Evolutionary conservation across 1,140 invertebrate species (phyloP), one percentile per base, ranked within the genome.

Genomic region (Ceratina australensis): DNA sequence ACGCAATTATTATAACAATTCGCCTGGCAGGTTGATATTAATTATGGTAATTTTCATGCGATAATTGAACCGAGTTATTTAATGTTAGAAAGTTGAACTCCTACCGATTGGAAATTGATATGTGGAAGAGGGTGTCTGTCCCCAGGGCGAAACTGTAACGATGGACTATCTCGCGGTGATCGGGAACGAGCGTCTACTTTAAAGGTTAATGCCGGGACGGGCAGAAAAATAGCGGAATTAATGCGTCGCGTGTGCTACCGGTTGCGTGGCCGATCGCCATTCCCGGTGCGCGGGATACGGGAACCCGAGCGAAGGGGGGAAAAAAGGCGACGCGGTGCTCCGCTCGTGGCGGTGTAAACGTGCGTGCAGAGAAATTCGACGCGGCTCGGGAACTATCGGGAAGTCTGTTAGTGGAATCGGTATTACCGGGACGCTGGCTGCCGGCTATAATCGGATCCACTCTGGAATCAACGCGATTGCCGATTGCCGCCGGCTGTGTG

Each of bases 221-320:
- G 15, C 33, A 50, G 73, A 78, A 85, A 84, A 85, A 84, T 85
- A 50, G 57, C 22, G 64, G 75, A 74, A 85, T 85, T 84, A 85
- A 85, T 85, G 84, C 82, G 84, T 85, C 82, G 84, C 82, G 82
- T 85, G 84, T 84, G 82, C 84, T 85, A 84, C 84, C 72, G 84
- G 75, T 85, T 84, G 84, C 84, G 82, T 85, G 84, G 72, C 22
- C 76, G 68, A 76, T 84, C 72, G 81, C 82, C 84, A 85, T 85
- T 84, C 56, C 65, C 56, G 65, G 65, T 67, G 65, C 49, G 50
- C 33, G 33, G 33, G 33, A 42, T 42, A 42, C 33, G 33, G 33
- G 50, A 52, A 52, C 18, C 50, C 15, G n/a, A 64, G 57, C 63
- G 4, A 42, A 18, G 10, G 18, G 16, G 42, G 28, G 49, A 72